Percentiles rank a stretch among this genome's conserved stretches.
Conservation (phyloP, 2,113 vertebrate genomes). For the Ivindomyrus marchei region DNA sequence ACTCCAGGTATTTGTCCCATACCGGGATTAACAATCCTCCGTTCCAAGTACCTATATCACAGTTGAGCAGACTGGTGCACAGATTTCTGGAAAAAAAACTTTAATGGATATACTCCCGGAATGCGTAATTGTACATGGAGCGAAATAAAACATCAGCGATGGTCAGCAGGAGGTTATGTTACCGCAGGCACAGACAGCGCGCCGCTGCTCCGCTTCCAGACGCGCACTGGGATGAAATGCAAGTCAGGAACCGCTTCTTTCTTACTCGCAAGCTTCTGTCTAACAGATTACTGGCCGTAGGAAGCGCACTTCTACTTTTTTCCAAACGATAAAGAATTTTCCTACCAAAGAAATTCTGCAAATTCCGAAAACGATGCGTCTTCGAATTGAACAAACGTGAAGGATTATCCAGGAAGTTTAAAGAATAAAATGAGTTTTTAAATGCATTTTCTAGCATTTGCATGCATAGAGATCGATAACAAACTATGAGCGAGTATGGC, state of each 20-base stretch:
- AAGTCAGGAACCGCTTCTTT: background rate
- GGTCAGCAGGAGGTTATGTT: background rate
- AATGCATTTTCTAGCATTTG: background rate
- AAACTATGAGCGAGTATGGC: background rate
- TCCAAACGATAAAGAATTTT: background rate
- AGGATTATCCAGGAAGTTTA: background rate
- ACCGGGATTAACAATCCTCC: background rate
- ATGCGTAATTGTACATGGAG: conserved; percentile 38
- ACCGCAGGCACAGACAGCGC: conserved; percentile 35
- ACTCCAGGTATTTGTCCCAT: background rate
- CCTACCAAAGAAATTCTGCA: background rate
- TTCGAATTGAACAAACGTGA: background rate
- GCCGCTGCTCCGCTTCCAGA: background rate
- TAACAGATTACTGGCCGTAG: background rate
- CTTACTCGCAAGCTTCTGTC: background rate
- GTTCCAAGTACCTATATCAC: background rate
- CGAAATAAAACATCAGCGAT: conserved; percentile 39
- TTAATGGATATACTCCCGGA: conserved; percentile 42
- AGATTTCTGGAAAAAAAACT: background rate
- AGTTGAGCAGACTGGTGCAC: background rate
- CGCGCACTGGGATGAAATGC: background rate
- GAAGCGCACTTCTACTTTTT: background rate
- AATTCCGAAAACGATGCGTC: background rate
- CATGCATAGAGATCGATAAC: background rate
- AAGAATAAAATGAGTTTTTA: background rate